Base-by-base conservation (phyloP, 2,888 invertebrate genomes). In the Stenoptilia bipunctidactyla region DNA sequence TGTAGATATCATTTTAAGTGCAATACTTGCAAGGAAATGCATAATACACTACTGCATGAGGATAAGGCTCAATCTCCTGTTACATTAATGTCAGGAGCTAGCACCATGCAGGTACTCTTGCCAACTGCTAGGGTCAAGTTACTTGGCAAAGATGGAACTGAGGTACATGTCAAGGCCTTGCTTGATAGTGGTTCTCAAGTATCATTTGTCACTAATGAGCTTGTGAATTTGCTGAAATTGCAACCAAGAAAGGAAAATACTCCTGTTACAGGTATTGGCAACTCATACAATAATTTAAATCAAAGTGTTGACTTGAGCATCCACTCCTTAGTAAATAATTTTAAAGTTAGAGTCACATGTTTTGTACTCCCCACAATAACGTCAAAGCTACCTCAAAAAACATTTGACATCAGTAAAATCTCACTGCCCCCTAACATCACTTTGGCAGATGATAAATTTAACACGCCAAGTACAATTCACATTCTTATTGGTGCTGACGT, bases 391-490 rank as follows among this genome's bases (percentile, higher is more conserved):
- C n/a, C n/a, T n/a, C n/a, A n/a, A n/a, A n/a, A n/a, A 39, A 39
- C 9, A 36, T 42, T 44, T 8, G 36, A 48, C 15, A n/a, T 34
- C 8, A 13, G 36, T 2, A 5, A 14, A 0, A 10, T 46, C 10
- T 5, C 15, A 9, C 27, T n/a, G n/a, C n/a, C n/a, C n/a, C n/a
- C n/a, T n/a, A n/a, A n/a, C n/a, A n/a, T n/a, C n/a, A 14, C 20
- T 2, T 34, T 39, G 8, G 40, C 40, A 2, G 40, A 40, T 14
- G 5, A 12, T 9, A 12, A 8, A 1, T 36, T 36, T 15, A 15
- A 40, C 14, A 9, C 15, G n/a, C 36, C 36, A 2, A 15, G 27
- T 30, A 15, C 35, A 2, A 13, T 40, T n/a, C n/a, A 27, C 10
- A 14, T 40, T 13, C 14, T 39, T 10, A n/a, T 39, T 12, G 35